Conservation (phyloP, 2,113 vertebrate species). For the Pseudolaguvia tuberculata region DNA sequence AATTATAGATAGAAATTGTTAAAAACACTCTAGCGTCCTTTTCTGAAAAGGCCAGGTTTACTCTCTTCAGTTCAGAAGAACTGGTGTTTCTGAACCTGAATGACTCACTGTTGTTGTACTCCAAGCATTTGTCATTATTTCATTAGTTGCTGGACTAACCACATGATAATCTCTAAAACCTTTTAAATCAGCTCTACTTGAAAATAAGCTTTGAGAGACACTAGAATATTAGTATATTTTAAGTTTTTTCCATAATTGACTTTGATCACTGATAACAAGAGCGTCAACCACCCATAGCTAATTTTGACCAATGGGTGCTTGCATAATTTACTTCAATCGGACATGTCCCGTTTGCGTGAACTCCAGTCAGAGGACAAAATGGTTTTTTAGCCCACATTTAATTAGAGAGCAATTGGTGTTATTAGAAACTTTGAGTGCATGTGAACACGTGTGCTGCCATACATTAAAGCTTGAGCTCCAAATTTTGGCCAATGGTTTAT, state of each 20-base stretch:
- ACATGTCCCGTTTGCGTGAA: constrained; percentile 15
- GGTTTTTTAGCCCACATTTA: constrained; percentile 23
- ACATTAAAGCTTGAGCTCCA: constrained; percentile 34
- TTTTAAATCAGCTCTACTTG: background rate
- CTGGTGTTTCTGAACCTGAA: background rate
- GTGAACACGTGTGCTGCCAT: constrained; percentile 5
- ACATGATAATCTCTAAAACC: background rate
- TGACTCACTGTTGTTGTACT: background rate
- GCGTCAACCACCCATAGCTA: background rate
- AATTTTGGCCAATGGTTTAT: constrained; percentile 8
- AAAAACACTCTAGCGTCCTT: constrained; percentile 32
- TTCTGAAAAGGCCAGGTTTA: constrained; percentile 18
- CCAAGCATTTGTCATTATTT: background rate
- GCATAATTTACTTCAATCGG: constrained; percentile 22
- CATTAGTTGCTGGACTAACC: constrained; percentile 9
- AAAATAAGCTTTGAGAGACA: background rate
- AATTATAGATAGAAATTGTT: constrained; percentile 23
- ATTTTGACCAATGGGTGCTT: constrained; percentile 18
- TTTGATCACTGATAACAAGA: background rate
- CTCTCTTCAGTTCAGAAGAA: constrained; percentile 6
- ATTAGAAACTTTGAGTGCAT: background rate
- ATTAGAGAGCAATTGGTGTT: constrained; percentile 12
- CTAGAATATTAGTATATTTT: background rate
- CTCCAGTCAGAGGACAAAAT: constrained; percentile 14
- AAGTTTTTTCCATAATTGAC: background rate